Evolutionary conservation across 2,888 invertebrate genomes (phyloP).

Genomic region (Tetranychus piercei): DNA sequence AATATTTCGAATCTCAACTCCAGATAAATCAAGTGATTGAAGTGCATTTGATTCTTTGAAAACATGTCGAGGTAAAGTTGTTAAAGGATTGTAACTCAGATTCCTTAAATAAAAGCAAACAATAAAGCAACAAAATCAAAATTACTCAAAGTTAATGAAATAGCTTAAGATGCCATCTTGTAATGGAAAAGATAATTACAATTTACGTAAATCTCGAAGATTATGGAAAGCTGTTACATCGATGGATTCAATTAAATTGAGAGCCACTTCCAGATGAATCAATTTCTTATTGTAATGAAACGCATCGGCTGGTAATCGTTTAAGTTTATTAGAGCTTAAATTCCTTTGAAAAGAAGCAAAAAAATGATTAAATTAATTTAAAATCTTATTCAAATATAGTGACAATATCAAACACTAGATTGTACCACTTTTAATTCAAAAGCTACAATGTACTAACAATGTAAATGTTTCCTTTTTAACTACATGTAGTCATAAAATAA

Average conservation of each 20-base stretch:
- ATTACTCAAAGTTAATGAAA: background rate
- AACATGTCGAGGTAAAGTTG: constrained; percentile 3
- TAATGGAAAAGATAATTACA: background rate
- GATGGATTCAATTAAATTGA: background rate
- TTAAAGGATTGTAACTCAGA: constrained; percentile 1
- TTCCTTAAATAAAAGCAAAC: background rate
- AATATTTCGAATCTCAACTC: constrained; percentile 4
- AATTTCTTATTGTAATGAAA: background rate
- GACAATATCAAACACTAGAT: too few relatives aligned
- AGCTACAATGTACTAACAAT: too few relatives aligned
- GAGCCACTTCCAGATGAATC: background rate
- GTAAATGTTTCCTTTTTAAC: too few relatives aligned
- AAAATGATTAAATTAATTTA: background rate
- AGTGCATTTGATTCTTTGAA: background rate
- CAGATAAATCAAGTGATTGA: constrained; percentile 3
- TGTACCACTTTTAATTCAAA: too few relatives aligned
- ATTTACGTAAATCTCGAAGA: background rate
- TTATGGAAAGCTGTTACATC: background rate
- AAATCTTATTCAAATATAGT: background rate
- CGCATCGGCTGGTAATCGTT: background rate
- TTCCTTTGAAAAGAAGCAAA: background rate
- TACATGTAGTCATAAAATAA: too few relatives aligned
- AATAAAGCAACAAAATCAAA: background rate
- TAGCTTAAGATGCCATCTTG: too few relatives aligned
- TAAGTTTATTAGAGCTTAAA: background rate